Evolutionary conservation across 2,797 vertebrate genomes (phyloP).

Genomic region (Smutsia gigantea): DNA sequence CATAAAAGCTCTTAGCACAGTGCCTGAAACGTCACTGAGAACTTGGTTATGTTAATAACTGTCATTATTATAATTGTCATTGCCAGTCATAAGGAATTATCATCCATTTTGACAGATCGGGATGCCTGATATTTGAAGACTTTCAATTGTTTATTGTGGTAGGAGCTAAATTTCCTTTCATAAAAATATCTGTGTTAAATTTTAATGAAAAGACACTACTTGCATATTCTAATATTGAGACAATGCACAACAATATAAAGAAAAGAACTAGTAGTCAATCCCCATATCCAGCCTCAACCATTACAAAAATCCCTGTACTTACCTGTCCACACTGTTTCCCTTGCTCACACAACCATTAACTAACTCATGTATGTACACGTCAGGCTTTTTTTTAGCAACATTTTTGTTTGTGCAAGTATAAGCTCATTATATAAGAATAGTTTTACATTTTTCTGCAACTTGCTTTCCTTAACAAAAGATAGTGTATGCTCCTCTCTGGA

Average conservation of each 20-base stretch:
- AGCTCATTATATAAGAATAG: not conserved
- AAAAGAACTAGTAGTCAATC: not conserved
- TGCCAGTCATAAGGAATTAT: not conserved
- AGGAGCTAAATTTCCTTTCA: not conserved
- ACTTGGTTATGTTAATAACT: constrained; percentile 11
- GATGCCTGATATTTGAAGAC: not conserved
- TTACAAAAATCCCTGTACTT: not conserved
- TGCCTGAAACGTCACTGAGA: constrained; percentile 19
- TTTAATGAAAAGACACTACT: not conserved
- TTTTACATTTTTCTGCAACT: not conserved
- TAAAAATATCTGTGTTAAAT: not conserved
- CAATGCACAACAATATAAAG: not conserved
- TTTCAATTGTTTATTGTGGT: constrained; percentile 17
- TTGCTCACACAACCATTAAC: not conserved
- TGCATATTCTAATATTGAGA: constrained; percentile 6
- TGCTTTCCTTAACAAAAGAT: not conserved
- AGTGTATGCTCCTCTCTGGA: not conserved
- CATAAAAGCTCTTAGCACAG: not conserved
- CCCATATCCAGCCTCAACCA: not conserved
- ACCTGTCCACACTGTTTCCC: not conserved
- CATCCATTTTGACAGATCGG: not conserved
- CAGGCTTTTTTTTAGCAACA: not conserved
- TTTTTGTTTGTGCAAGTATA: not conserved
- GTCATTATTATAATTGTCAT: not conserved
- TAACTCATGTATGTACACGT: not conserved